These are phyloP conservation scores for Enoplolaimus lenunculus DNA, from an alignment of 2,888 invertebrate genomes.

Conservation along the genomic window DNA sequence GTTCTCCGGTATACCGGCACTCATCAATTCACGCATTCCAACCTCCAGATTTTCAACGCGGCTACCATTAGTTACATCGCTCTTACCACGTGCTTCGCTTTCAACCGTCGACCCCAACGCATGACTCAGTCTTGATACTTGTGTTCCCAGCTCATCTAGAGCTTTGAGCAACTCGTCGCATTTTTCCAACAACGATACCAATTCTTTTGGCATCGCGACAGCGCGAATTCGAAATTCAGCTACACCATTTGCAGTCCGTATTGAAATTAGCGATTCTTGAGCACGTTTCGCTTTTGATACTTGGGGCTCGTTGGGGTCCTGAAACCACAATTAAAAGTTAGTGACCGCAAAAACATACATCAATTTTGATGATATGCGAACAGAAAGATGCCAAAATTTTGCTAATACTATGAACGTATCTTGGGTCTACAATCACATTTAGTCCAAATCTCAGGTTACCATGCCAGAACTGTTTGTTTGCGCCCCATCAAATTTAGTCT, in stretches of 20 bases:
- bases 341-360: too few species aligned
- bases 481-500: too few species aligned
- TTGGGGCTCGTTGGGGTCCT: neutral
- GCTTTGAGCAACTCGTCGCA: conserved; percentile 58
- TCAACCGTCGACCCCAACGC: neutral
- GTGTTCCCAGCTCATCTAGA: conserved; percentile 41
- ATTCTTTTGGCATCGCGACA: conserved; percentile 57
- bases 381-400: too few species aligned
- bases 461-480: too few species aligned
- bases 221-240: conserved; percentile 60
- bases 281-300: conserved; percentile 33
- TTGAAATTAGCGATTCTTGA: conserved; percentile 39
- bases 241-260: conserved; percentile 58
- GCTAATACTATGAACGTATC: too few species aligned
- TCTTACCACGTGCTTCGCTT: conserved; percentile 10
- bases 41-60: neutral
- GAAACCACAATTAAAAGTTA: neutral
- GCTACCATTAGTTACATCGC: neutral
- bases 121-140: too few species aligned
- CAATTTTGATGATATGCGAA: too few species aligned
- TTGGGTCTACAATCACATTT: too few species aligned
- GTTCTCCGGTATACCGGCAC: too few species aligned
- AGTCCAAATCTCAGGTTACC: too few species aligned
- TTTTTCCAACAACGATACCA: conserved; percentile 57
- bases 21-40: too few species aligned